A percentile compares a stretch with the other conserved stretches of the same genome.
phyloP scores from a whole-genome alignment of 2,888 invertebrate genomes.

The Kryphioiulus occultus region DNA sequence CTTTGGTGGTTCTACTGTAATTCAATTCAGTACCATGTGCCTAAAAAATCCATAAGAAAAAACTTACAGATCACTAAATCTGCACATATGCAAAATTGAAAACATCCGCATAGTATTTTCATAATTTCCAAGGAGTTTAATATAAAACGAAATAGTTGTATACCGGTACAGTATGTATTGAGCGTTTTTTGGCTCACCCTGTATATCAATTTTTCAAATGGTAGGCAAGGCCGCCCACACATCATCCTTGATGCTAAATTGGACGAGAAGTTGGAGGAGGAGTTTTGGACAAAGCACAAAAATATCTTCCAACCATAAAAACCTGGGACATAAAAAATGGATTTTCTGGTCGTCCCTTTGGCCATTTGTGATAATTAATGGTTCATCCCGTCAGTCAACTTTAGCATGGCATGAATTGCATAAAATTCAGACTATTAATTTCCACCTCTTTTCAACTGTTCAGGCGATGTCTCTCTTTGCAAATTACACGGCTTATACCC shows the following conservation, averaged over 20 bases:
- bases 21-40: too few species aligned
- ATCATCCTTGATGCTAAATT: background rate
- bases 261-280: background rate
- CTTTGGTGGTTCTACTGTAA: too few species aligned
- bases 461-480: background rate
- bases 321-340: background rate
- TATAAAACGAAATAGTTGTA: too few species aligned
- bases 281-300: background rate
- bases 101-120: too few species aligned
- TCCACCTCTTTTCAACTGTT: background rate
- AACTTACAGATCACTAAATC: too few species aligned
- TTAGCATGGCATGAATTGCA: too few species aligned
- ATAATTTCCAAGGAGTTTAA: too few species aligned
- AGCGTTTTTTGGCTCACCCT: too few species aligned
- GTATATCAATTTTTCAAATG: too few species aligned
- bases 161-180: too few species aligned
- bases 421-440: background rate
- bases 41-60: too few species aligned
- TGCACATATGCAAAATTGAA: too few species aligned
- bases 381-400: background rate
- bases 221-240: background rate
- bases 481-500: background rate
- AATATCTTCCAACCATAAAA: background rate
- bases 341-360: background rate
- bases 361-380: background rate